Percentiles rank a stretch among this genome's conserved stretches.
Evolutionary conservation across 2,888 invertebrate species (phyloP).

Genomic region (Temnothorax rugatulus): DNA sequence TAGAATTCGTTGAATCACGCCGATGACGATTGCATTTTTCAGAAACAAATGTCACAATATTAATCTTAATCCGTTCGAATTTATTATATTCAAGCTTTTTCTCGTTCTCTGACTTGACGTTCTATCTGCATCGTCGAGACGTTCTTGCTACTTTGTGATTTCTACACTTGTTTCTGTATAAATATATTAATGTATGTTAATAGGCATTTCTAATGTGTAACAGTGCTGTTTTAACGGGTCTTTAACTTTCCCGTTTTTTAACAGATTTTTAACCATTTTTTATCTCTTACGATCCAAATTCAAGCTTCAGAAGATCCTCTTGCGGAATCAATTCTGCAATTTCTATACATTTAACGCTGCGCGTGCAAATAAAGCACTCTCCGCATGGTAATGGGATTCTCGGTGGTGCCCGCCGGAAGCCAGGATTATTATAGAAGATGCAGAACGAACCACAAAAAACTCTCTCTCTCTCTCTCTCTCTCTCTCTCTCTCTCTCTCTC

Average conservation of each 20-base stretch:
- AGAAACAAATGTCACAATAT: not conserved
- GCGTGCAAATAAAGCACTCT: conserved; percentile 29
- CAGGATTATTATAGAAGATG: conserved; percentile 44
- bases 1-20: not conserved
- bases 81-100: conserved; percentile 30
- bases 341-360: conserved; percentile 29
- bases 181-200: not conserved
- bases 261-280: not conserved
- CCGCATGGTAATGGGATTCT: conserved; percentile 19
- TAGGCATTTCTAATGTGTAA: not conserved
- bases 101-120: not conserved
- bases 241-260: not conserved
- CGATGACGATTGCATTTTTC: not conserved
- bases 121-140: not conserved
- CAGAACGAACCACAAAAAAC: conserved; percentile 36
- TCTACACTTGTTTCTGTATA: not conserved
- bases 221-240: not conserved
- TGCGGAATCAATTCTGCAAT: conserved; percentile 9
- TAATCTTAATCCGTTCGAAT: conserved; percentile 14
- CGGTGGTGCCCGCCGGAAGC: conserved; percentile 27
- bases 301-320: not conserved
- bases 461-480: no score
- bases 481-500: not conserved
- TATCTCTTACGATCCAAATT: not conserved
- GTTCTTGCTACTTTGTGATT: not conserved